Base-by-base conservation (phyloP, 2,113 vertebrate species). In the Rousettus leschenaultii region DNA sequence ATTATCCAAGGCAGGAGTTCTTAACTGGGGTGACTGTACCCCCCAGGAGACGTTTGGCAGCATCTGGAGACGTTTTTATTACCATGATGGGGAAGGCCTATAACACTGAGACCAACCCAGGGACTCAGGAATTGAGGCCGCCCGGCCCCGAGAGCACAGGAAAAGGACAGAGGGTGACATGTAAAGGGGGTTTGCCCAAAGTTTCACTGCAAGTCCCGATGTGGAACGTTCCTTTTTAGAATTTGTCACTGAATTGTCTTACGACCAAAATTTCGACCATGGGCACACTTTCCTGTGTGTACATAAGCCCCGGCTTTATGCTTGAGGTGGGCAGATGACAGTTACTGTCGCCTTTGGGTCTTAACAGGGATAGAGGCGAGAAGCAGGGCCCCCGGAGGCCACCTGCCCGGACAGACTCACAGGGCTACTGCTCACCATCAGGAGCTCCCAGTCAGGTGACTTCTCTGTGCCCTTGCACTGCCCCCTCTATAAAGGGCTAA, bases 201-300 rank as follows among this genome's bases (percentile, higher is more conserved):
- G 48, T 21, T 55, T 43, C 43, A 70, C 74, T 59, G 53, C 38
- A 78, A 74, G 38, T 63, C 59, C 66, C 55, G 51, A 43, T 40
- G 43, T 11, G 89, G 38, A 77, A 91, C 75, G 38, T 38, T 61
- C 86, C n/a, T 77, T 82, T 84, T 88, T 7, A 84, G 84, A 92
- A 79, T 33, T n/a, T 88, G 38, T 68, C 59, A 86, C 59, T 83
- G 74, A 87, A 30, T 59, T 75, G 30, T 91, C 33, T 61, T 70
- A 80, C 10, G 30, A 65, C 18, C 48, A 51, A 28, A 51, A 59
- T 43, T 19, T 78, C 33, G 75, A 40, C 38, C 77, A 77, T 5
- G 61, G 40, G 38, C 28, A 2, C 15, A 48, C 63, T 59, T 43
- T 45, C n/a, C 28, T 28, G 15, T 55, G 51, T 6, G 16, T 0